These are phyloP conservation scores for Pampus argenteus DNA, from an alignment of 2,797 vertebrate genomes.

Conservation along the genomic window DNA sequence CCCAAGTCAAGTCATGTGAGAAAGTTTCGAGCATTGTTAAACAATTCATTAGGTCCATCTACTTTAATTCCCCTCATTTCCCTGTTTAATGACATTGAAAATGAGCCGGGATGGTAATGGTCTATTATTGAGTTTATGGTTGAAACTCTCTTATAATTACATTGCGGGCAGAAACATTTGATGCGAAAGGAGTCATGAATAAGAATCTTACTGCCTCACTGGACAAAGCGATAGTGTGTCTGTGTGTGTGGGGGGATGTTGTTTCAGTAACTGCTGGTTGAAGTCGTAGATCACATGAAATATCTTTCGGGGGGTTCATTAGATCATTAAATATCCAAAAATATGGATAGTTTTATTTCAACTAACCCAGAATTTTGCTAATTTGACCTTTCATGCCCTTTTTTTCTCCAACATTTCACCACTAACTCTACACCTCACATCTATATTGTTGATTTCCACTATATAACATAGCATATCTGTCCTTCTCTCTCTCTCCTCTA, in stretches of 20 bases:
- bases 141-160: conserved; percentile 20
- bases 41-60: conserved; percentile 11
- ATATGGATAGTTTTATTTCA: too few species aligned
- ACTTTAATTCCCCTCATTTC: conserved; percentile 21
- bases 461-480: too few species aligned
- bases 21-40: not conserved
- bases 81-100: conserved; percentile 26
- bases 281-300: not conserved
- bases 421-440: too few species aligned
- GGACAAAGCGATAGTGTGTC: not conserved
- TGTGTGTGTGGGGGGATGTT: not conserved
- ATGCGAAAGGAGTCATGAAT: conserved; percentile 2
- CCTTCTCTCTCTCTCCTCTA: too few species aligned
- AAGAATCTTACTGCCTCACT: not conserved
- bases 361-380: not conserved
- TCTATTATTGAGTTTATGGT: not conserved
- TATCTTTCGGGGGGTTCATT: not conserved
- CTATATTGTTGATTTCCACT: too few species aligned
- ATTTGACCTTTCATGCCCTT: not conserved
- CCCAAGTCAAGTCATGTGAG: conserved; percentile 1
- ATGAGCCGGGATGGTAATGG: conserved; percentile 12
- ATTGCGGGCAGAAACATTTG: conserved; percentile 3
- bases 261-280: not conserved
- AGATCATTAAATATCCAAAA: not conserved
- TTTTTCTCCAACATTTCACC: not conserved